Conservation (phyloP, 1,140 invertebrate species). For the Drosophila nigrodunni region DNA sequence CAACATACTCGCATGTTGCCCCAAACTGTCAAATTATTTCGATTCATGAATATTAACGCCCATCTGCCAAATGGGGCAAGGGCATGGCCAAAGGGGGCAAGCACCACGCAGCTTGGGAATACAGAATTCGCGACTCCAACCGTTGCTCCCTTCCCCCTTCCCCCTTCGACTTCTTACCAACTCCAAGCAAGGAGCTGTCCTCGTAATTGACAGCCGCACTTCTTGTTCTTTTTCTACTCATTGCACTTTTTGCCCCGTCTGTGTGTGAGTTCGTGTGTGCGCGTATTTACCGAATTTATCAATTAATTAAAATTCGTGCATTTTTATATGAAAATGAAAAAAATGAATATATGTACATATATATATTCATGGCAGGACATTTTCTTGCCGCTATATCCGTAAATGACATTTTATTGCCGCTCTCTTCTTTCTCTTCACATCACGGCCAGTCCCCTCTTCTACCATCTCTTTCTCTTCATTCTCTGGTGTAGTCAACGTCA, state of each 20-base stretch:
- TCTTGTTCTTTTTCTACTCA: constrained; percentile 25
- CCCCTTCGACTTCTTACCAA: neutral
- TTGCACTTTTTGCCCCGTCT: constrained; percentile 33
- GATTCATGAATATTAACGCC: constrained; percentile 83
- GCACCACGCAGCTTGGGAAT: constrained; percentile 45
- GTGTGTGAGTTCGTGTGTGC: constrained; percentile 23
- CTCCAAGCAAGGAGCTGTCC: constrained; percentile 56
- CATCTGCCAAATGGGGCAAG: constrained; percentile 36
- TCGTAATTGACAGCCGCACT: constrained; percentile 80
- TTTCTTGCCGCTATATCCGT: constrained; percentile 33
- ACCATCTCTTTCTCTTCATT: neutral
- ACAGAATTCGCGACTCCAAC: constrained; percentile 21
- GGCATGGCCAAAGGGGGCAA: constrained; percentile 2
- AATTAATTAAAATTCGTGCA: constrained; percentile 84
- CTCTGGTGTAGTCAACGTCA: constrained; percentile 61
- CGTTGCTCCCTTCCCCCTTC: no score
- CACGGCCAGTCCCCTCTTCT: neutral
- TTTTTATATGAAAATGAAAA: constrained; percentile 58
- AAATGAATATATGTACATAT: constrained; percentile 60
- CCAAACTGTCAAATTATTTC: constrained; percentile 83
- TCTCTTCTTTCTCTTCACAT: neutral
- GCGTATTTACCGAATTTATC: constrained; percentile 80
- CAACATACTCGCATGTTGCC: constrained; percentile 78
- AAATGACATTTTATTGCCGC: constrained; percentile 79
- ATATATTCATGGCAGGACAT: constrained; percentile 51